Conservation (phyloP, 1,140 invertebrate genomes). For the Penaeus vannamei region DNA sequence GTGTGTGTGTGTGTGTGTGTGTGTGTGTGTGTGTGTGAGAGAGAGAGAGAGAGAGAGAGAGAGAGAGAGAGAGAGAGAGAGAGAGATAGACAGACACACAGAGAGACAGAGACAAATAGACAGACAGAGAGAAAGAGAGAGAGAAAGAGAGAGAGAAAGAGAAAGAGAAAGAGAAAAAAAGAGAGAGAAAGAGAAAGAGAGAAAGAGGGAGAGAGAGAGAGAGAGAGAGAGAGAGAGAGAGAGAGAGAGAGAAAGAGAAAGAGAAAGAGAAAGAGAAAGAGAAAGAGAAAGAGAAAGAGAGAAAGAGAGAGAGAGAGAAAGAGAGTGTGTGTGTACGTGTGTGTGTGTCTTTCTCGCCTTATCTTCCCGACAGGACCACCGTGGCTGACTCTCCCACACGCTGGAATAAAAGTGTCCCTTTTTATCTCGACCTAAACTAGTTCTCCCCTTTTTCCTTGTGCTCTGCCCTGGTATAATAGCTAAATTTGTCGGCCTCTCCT, state of each 20-base stretch:
- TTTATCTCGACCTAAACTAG: too few species aligned
- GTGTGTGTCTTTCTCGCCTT: too few species aligned
- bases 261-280: neutral
- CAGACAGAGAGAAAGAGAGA: neutral
- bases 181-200: neutral
- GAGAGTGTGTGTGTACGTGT: too few species aligned
- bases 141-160: neutral
- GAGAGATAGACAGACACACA: neutral
- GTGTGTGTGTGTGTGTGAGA: too few species aligned
- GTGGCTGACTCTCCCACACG: too few species aligned
- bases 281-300: neutral
- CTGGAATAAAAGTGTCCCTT: too few species aligned
- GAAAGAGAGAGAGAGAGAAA: neutral
- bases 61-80: neutral
- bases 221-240: neutral
- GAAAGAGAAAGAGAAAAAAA: neutral
- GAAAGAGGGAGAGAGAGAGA: neutral
- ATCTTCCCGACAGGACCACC: too few species aligned
- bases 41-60: neutral
- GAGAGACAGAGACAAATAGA: neutral
- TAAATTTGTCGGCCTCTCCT: too few species aligned
- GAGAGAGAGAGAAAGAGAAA: neutral
- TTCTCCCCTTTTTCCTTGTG: too few species aligned
- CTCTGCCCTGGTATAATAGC: too few species aligned
- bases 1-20: constrained; percentile 11